A percentile compares a stretch with the other conserved stretches of the same genome.
phyloP scores from a whole-genome alignment of 2,113 vertebrate genomes.

The Lathamus discolor region DNA sequence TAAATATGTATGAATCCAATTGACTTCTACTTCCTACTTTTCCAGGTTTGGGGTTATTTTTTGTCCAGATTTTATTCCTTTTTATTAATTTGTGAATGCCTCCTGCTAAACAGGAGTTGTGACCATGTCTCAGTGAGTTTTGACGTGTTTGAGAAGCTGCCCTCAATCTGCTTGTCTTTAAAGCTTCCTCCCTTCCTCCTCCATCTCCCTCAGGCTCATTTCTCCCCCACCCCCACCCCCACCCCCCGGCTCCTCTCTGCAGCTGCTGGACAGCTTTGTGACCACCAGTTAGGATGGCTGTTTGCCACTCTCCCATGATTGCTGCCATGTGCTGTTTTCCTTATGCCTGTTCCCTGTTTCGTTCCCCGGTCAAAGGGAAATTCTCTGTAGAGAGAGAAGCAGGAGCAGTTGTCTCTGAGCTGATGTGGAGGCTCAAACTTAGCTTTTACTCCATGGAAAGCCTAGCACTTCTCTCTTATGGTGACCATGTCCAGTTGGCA shows the following conservation, averaged over 20 bases:
- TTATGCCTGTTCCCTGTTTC: background rate
- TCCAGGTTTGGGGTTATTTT: background rate
- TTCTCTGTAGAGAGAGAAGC: background rate
- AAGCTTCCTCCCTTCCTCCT: constrained; percentile 26
- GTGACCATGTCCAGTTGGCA: background rate
- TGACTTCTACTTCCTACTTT: background rate
- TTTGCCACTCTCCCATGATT: constrained; percentile 56
- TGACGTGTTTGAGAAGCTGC: background rate
- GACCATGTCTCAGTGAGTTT: background rate
- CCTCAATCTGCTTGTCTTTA: background rate
- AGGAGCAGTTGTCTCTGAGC: background rate
- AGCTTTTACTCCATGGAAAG: background rate
- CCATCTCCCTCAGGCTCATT: background rate
- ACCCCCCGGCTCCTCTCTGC: background rate
- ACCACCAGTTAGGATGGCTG: constrained; percentile 47
- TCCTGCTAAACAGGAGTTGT: background rate
- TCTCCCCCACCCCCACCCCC: too few species aligned
- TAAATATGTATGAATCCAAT: constrained; percentile 26
- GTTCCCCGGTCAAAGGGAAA: background rate
- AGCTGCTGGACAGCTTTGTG: constrained; percentile 64
- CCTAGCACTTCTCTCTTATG: background rate
- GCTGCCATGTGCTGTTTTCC: constrained; percentile 55
- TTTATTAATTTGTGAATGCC: background rate
- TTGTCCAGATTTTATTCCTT: constrained; percentile 5
- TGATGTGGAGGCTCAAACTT: background rate